These are phyloP conservation scores for Esperia sulphurella DNA, from an alignment of 2,888 invertebrate genomes.

Conservation along the genomic window DNA sequence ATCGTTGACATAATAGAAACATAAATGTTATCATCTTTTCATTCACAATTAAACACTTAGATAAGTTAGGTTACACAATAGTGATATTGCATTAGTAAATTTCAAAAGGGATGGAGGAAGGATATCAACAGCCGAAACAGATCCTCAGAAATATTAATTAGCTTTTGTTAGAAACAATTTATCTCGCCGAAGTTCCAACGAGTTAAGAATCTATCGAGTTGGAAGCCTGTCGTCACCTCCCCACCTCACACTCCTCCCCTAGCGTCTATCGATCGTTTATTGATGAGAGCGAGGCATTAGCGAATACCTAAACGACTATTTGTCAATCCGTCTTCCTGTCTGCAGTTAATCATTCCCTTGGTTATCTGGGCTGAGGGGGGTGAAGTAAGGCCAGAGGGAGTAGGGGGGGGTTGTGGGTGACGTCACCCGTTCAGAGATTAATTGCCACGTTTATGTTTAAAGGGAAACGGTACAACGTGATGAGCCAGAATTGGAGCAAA, in stretches of 20 bases:
- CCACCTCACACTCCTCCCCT: constrained; percentile 2
- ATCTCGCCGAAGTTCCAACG: constrained; percentile 27
- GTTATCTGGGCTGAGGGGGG: constrained; percentile 47
- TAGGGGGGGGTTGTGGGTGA: constrained; percentile 31
- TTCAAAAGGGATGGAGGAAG: no score
- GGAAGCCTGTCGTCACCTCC: constrained; percentile 21
- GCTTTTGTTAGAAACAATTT: constrained; percentile 35
- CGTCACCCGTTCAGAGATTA: constrained; percentile 72
- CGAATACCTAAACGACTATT: constrained; percentile 77
- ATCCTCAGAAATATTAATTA: constrained; percentile 22
- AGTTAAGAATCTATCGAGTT: constrained; percentile 26
- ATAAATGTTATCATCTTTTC: no score
- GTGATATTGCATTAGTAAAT: no score
- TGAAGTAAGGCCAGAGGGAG: constrained; percentile 19
- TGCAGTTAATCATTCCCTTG: constrained; percentile 73
- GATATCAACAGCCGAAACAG: no score
- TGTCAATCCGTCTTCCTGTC: constrained; percentile 77
- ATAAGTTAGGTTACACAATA: no score
- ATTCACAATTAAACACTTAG: no score
- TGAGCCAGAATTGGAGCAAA: constrained; percentile 54
- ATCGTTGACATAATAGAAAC: neutral
- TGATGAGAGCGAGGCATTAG: constrained; percentile 72
- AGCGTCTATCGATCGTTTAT: constrained; percentile 54
- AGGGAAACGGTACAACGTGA: constrained; percentile 40
- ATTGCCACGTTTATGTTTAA: constrained; percentile 68